phyloP scores from a whole-genome alignment of 2,797 vertebrate genomes.

The Mus caroli region DNA sequence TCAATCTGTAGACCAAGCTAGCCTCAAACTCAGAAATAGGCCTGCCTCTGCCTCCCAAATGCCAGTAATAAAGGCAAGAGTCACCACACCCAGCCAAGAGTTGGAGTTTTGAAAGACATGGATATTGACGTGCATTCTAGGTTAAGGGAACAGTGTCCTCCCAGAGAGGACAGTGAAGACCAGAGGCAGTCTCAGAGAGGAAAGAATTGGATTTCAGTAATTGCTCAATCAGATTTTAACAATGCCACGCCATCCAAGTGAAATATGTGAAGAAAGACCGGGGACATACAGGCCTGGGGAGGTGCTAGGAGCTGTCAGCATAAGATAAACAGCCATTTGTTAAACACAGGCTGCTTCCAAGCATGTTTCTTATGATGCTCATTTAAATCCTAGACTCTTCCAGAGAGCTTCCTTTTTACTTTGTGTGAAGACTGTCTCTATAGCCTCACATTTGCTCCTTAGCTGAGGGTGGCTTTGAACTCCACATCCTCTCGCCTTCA shows the following conservation, averaged over 20 bases:
- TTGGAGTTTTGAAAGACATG: neutral
- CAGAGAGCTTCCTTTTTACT: neutral
- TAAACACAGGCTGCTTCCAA: neutral
- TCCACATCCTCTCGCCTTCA: neutral
- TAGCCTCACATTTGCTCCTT: neutral
- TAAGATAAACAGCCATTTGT: neutral
- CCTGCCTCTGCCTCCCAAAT: neutral
- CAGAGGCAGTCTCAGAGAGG: neutral
- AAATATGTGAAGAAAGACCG: constrained; percentile 29
- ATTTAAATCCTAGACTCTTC: neutral
- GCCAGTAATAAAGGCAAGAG: neutral
- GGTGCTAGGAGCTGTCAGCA: neutral
- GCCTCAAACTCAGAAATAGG: neutral
- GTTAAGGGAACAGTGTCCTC: neutral
- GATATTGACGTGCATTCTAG: neutral
- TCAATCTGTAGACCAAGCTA: neutral
- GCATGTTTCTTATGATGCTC: neutral
- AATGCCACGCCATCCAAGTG: neutral
- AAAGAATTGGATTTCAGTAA: neutral
- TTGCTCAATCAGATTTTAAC: neutral
- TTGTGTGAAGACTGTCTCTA: neutral
- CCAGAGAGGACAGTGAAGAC: neutral
- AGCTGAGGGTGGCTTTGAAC: neutral
- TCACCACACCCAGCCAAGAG: neutral
- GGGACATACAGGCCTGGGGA: neutral